A percentile compares a stretch with the other conserved stretches of the same genome.
These are phyloP conservation scores for Formica exsecta DNA, from an alignment of 1,140 invertebrate species.

Conservation along the genomic window DNA sequence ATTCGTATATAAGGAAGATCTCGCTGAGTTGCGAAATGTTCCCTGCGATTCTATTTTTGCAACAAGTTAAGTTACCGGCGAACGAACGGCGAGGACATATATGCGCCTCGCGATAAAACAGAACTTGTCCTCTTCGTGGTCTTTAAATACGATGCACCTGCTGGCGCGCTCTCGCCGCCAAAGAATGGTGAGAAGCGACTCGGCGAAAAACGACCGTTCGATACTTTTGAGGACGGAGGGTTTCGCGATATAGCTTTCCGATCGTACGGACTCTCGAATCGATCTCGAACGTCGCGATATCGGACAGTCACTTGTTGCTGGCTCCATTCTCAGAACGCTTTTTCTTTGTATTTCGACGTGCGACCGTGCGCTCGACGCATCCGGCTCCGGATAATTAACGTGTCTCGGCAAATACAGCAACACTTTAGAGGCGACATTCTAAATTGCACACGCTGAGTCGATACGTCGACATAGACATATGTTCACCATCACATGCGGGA, in stretches of 20 bases:
- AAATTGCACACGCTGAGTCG: constrained; percentile 21
- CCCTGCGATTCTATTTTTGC: background rate
- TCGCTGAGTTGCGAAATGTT: constrained; percentile 19
- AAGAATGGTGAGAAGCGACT: background rate
- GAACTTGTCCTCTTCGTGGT: constrained; percentile 8
- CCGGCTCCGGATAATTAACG: constrained; percentile 41
- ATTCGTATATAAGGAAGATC: background rate
- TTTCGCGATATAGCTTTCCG: constrained; percentile 27
- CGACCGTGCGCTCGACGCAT: background rate
- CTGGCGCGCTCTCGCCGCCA: background rate
- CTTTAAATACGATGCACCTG: constrained; percentile 24
- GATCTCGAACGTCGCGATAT: constrained; percentile 26
- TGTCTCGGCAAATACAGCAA: background rate
- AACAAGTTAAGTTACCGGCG: constrained; percentile 3
- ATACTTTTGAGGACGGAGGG: constrained; percentile 1
- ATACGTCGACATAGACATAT: background rate
- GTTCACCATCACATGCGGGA: background rate
- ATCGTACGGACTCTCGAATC: constrained; percentile 6
- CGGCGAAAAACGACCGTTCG: background rate
- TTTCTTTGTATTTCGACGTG: background rate
- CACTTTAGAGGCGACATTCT: constrained; percentile 16
- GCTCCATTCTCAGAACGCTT: background rate
- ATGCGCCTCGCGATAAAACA: background rate
- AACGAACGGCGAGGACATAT: constrained; percentile 1
- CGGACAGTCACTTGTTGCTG: constrained; percentile 62